Percentiles rank a stretch among this genome's conserved stretches.
phyloP scores from a whole-genome alignment of 1,140 invertebrate species.

The Leucophenga varia region DNA sequence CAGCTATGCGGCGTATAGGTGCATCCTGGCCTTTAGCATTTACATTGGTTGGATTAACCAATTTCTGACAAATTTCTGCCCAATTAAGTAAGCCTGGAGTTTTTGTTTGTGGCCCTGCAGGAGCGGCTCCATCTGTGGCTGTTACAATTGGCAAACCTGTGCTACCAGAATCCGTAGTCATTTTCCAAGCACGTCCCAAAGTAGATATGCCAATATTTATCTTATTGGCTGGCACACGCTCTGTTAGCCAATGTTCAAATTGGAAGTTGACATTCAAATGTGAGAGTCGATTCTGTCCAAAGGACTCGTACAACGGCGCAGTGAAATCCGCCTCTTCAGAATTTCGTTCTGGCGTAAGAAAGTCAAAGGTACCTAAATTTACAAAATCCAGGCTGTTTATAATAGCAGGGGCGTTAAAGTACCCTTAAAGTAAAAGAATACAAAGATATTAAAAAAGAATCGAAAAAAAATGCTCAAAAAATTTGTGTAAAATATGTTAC shows the following conservation, averaged over 20 bases:
- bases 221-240: conserved; percentile 70
- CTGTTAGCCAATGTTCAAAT: conserved; percentile 65
- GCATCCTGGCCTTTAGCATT: conserved; percentile 61
- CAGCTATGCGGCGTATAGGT: conserved; percentile 67
- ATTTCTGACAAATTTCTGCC: conserved; percentile 74
- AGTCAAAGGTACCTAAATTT: conserved; percentile 78
- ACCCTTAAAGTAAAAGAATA: conserved; percentile 65
- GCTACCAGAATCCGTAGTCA: conserved; percentile 69
- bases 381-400: conserved; percentile 76
- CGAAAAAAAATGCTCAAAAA: neutral
- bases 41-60: conserved; percentile 66
- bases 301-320: conserved; percentile 69
- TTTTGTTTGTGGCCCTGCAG: conserved; percentile 65
- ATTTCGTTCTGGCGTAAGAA: conserved; percentile 71
- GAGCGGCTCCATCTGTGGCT: conserved; percentile 66
- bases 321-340: conserved; percentile 75
- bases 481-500: neutral
- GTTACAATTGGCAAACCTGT: conserved; percentile 72
- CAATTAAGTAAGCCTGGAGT: conserved; percentile 76
- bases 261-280: conserved; percentile 68
- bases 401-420: conserved; percentile 73
- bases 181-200: conserved; percentile 80
- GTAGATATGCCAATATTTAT: conserved; percentile 81
- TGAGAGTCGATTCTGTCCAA: conserved; percentile 62
- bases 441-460: conserved; percentile 2